Evolutionary conservation across 2,888 invertebrate genomes (phyloP).

Genomic region (Rhagonycha fulva): DNA sequence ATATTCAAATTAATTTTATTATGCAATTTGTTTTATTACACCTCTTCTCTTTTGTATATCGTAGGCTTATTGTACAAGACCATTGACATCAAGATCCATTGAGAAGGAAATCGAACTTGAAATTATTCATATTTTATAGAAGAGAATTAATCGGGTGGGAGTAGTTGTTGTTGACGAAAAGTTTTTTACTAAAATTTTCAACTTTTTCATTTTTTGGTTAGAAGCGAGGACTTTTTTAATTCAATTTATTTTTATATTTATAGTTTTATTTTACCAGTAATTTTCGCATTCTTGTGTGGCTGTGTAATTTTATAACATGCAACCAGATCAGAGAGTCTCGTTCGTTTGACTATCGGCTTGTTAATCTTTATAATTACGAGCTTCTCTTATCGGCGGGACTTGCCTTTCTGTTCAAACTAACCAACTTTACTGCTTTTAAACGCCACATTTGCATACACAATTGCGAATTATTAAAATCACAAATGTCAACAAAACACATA

Average conservation of each 20-base stretch:
- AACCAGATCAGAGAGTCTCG: conserved; percentile 35
- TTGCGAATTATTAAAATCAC: conserved; percentile 51
- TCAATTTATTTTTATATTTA: not conserved
- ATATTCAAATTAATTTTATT: not conserved
- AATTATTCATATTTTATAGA: not conserved
- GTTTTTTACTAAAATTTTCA: not conserved
- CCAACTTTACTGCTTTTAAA: conserved; percentile 28
- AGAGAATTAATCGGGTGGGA: not conserved
- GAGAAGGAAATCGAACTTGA: not conserved
- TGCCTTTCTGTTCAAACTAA: conserved; percentile 24
- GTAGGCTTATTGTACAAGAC: not conserved
- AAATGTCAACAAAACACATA: conserved; percentile 21
- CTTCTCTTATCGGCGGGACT: conserved; percentile 36
- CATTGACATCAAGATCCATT: not conserved
- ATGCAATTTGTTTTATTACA: not conserved
- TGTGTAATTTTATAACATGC: conserved; percentile 24
- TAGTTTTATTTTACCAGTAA: conserved; percentile 9
- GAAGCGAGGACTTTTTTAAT: not conserved
- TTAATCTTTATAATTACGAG: conserved; percentile 52
- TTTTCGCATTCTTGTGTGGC: conserved; percentile 21
- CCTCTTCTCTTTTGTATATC: not conserved
- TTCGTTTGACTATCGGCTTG: conserved; percentile 48
- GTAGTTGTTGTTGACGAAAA: not conserved
- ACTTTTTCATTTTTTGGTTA: not conserved
- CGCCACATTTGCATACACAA: conserved; percentile 51